Evolutionary conservation across 1,140 invertebrate species (phyloP), one percentile per base, ranked within the genome.

Genomic region (Maconellicoccus hirsutus): DNA sequence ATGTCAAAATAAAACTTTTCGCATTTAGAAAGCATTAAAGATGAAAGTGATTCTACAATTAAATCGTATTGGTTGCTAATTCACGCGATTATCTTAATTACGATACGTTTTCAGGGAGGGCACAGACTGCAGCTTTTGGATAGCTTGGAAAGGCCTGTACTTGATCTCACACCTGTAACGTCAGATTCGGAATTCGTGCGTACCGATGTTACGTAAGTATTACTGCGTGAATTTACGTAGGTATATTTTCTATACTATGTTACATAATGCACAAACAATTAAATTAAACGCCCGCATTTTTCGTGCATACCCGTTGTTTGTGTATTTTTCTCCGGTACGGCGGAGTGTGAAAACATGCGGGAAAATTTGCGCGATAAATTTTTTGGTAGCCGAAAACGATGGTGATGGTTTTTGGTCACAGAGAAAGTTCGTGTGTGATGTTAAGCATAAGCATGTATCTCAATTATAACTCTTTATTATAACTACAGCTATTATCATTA

Each of bases 91-190:
- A 59, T 38, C n/a, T n/a, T n/a, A n/a, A n/a, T n/a, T n/a, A n/a
- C n/a, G n/a, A n/a, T n/a, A n/a, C n/a, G n/a, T 71, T 84, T 86
- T 74, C 79, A 95, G 91, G 93, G 92, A 74, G 93, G 93, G 25
- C 94, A 89, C 78, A 87, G 87, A 76, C 79, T 96, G 69, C 89
- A 94, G 80, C 82, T 96, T 70, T 79, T 96, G 73, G 90, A 94
- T 78, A 81, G 83, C 70, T 81, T 92, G 75, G 90, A 94, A 75
- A 83, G 90, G 74, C 89, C 89, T 63, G 83, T 94, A 12, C 80
- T 93, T 72, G 90, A 94, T 77, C 81, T 95, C 72, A 94, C 92
- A 2, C 91, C 93, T 4, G 85, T 88, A 71, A 88, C 88, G 0
- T 84, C 85, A 73, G 86, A 87, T 70, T 88, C 88, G 0, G 88